Evolutionary conservation across 2,888 invertebrate species (phyloP), one percentile per base, ranked within the genome.

Genomic region (Lasioglossum marginatum): DNA sequence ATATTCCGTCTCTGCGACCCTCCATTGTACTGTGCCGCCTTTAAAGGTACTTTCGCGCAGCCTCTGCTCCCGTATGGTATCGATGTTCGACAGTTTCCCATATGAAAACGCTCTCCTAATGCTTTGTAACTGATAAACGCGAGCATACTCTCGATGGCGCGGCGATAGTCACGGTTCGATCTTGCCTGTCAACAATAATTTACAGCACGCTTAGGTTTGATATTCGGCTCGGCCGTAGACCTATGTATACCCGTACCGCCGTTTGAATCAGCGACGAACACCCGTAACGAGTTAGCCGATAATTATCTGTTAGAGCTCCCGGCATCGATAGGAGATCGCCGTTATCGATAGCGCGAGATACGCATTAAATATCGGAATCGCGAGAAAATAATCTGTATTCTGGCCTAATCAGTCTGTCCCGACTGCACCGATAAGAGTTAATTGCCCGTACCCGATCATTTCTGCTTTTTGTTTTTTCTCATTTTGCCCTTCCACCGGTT

Each of bases 11-110:
- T 77, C 78, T 68, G 73, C 68, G 79, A 76, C 81, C 77, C 86
- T 82, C 86, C 85, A 89, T 90, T 90, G 82, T 90, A 82, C 79
- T 86, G 72, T 77, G 77, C 90, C 85, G 82, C 77, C 81, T 83
- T 86, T 86, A 90, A 88, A 68, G 68, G 68, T 37, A 37, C 37
- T 66, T 83, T 27, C 77, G 79, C 45, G 63, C 75, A 77, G 27
- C 75, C 48, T n/a, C 45, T 57, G 48, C 23, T 31, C 72, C 52
- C 3, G 14, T 43, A 37, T 37, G 73, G 52, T 77, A 75, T 83
- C 75, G 84, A 77, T 74, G 68, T 57, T 77, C 70, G 77, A 83
- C 68, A 82, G 82, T 74, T 82, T 82, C 72, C 37, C 77, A 37
- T 70, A n/a, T 0, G 45, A 43, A 27, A 43, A 27, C 71, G n/a